Percentiles rank a stretch among this genome's conserved stretches.
phyloP scores from a whole-genome alignment of 2,888 invertebrate genomes.

The Ichneumon xanthorius region DNA sequence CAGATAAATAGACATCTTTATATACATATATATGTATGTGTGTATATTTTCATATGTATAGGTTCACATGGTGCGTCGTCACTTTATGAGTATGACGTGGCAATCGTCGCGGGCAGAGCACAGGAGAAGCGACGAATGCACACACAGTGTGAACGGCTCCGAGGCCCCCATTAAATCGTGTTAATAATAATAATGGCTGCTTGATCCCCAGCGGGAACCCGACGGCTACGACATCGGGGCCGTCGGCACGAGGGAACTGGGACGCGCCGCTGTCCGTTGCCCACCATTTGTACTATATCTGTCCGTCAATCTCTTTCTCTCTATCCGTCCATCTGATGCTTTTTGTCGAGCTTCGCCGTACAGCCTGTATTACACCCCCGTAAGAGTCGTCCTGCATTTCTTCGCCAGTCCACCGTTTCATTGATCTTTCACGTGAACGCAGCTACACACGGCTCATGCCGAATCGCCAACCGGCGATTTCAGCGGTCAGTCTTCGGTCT shows the following conservation, averaged over 20 bases:
- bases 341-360: not conserved
- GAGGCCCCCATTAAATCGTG: constrained; percentile 25
- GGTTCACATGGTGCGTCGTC: not conserved
- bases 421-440: not conserved
- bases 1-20: no score
- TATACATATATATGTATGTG: no score
- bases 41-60: no score
- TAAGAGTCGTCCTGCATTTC: not conserved
- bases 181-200: constrained; percentile 38
- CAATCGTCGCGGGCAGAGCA: not conserved
- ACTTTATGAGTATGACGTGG: constrained; percentile 55
- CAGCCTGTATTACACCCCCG: not conserved
- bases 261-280: constrained; percentile 3
- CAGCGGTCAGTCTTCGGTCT: no score
- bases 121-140: constrained; percentile 20
- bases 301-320: constrained; percentile 3
- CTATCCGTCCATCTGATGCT: not conserved
- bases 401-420: not conserved
- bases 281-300: not conserved
- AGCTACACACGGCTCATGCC: not conserved
- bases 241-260: constrained; percentile 21
- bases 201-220: constrained; percentile 7
- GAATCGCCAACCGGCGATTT: no score
- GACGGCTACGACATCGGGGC: constrained; percentile 20
- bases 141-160: not conserved